Conservation (phyloP, 2,888 invertebrate species). For the Automeris io region DNA sequence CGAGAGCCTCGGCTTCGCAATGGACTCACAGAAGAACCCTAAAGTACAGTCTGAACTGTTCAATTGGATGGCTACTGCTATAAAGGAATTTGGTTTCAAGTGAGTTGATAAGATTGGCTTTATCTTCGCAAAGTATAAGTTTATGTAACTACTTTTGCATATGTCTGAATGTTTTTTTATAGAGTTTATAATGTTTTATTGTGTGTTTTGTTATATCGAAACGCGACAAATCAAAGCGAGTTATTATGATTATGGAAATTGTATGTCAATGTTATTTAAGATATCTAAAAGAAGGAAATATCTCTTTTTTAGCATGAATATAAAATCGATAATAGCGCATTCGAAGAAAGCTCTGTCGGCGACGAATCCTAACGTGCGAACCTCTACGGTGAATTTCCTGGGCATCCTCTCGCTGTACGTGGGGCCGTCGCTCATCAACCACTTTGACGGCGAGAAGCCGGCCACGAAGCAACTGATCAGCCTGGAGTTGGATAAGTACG, state of each 20-base stretch:
- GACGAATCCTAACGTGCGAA: constrained; percentile 90
- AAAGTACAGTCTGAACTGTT: constrained; percentile 93
- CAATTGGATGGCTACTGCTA: constrained; percentile 85
- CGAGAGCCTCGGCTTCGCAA: constrained; percentile 84
- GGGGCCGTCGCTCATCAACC: constrained; percentile 84
- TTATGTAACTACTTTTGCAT: neutral
- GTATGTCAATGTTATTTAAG: too few relatives aligned
- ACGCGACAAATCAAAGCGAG: too few relatives aligned
- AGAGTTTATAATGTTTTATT: too few relatives aligned
- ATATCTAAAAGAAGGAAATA: too few relatives aligned
- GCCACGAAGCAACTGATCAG: constrained; percentile 90
- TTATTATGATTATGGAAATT: too few relatives aligned
- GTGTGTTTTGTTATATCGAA: too few relatives aligned
- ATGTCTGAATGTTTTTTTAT: too few relatives aligned
- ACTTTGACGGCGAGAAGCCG: constrained; percentile 92
- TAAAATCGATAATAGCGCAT: constrained; percentile 84
- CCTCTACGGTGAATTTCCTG: constrained; percentile 83
- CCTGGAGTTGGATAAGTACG: constrained; percentile 89
- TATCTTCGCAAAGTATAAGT: neutral
- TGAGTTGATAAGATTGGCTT: constrained; percentile 54
- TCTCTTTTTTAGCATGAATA: constrained; percentile 77
- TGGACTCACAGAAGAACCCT: constrained; percentile 90
- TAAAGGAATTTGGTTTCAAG: constrained; percentile 92
- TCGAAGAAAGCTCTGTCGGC: constrained; percentile 90
- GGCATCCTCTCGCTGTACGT: constrained; percentile 89